Evolutionary conservation across 2,888 invertebrate species (phyloP).

Genomic region (Lasioglossum marginatum): DNA sequence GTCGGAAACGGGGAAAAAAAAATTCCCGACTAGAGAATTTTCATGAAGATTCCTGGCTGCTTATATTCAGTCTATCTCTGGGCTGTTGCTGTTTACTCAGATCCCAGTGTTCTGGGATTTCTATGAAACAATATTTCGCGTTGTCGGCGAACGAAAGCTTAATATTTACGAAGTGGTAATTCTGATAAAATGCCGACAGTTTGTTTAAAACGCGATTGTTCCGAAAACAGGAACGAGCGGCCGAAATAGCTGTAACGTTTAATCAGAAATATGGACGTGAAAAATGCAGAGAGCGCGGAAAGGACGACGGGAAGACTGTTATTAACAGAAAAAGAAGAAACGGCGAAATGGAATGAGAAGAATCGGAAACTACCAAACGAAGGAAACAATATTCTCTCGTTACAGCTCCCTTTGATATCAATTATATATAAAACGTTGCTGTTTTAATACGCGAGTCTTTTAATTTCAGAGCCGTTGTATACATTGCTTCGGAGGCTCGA

Average conservation of each 20-base stretch:
- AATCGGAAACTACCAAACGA: not conserved
- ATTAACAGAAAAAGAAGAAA: not conserved
- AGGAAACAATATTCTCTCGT: not conserved
- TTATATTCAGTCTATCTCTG: not conserved
- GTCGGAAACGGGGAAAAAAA: not conserved
- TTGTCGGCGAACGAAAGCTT: not conserved
- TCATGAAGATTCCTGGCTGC: slow-evolving; percentile 14
- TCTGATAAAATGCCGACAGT: not conserved
- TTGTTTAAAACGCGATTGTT: not conserved
- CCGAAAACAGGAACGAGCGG: not conserved
- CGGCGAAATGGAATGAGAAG: not conserved
- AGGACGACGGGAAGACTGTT: not conserved
- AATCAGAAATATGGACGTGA: not conserved
- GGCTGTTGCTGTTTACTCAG: not conserved
- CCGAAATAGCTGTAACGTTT: not conserved
- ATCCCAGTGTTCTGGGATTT: not conserved
- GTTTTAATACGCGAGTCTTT: not conserved
- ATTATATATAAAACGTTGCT: not conserved
- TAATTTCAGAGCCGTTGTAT: not conserved
- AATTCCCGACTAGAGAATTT: slow-evolving; percentile 12
- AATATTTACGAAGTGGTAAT: slow-evolving; percentile 2
- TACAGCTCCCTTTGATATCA: not conserved
- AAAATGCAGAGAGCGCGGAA: not conserved
- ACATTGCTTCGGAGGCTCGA: not conserved
- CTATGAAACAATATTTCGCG: slow-evolving; percentile 4